Evolutionary conservation across 2,113 vertebrate genomes (phyloP), one percentile per base, ranked within the genome.

Genomic region (Semnopithecus entellus): DNA sequence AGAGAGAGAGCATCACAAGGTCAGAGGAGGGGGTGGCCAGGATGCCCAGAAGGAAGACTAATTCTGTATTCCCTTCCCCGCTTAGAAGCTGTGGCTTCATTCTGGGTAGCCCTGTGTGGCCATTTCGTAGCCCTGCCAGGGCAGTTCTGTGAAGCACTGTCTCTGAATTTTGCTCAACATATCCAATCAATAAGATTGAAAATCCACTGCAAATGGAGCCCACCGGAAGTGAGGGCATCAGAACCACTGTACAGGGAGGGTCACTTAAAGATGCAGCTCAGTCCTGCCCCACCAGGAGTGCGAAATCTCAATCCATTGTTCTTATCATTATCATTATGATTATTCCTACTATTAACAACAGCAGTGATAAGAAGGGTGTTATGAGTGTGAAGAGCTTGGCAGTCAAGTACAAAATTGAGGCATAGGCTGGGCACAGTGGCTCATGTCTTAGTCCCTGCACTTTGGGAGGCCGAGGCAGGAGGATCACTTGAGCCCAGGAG

Each of bases 111-210:
- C 43, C 25, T 1, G 0, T 3, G 11, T 2, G 20, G 73, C 3
- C 43, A 1, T 55, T 11, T 3, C 1, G 27, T 6, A 32, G 84
- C 45, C 85, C 35, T 0, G 0, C 30, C 70, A 2, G 40, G 5
- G 50, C 1, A 7, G 14, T 35, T 45, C 52, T 12, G 10, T 1
- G 43, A 14, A 4, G 59, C 12, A 8, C 11, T 7, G 22, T 40
- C 82, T 30, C 32, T 7, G 76, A 30, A 8, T 32, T 45, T 55
- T 45, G 80, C 3, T 35, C 35, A 25, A 18, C 66, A 64, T 6
- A 27, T 32, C 73, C 23, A 27, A 30, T 0, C 10, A 52, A 22
- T 40, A 8, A 68, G 35, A 38, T 5, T 14, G 52, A 55, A 55
- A 17, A 43, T 1, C 1, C 13, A 4, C n/a, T 55, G 59, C 12